phyloP scores from a whole-genome alignment of 2,113 vertebrate species.

The Cynopterus brachyotis region DNA sequence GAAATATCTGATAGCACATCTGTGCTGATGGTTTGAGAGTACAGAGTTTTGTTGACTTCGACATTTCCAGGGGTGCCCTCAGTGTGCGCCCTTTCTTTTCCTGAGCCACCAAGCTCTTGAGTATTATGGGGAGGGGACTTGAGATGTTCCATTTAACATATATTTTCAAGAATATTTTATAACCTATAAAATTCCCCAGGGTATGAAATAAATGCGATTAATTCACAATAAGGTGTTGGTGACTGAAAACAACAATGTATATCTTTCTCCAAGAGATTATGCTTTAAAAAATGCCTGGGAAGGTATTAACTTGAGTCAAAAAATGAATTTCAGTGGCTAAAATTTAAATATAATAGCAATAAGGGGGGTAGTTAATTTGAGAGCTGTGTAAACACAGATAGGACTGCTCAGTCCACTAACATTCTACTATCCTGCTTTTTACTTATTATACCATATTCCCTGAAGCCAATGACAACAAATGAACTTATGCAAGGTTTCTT shows the following conservation, averaged over 20 bases:
- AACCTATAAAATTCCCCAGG: neutral
- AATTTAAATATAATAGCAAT: neutral
- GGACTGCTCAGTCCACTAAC: neutral
- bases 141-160: neutral
- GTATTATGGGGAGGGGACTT: too few relatives aligned
- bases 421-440: neutral
- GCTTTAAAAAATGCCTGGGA: neutral
- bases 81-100: neutral
- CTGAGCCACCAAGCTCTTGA: neutral
- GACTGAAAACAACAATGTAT: neutral
- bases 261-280: neutral
- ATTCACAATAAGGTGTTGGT: neutral
- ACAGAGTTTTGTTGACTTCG: neutral
- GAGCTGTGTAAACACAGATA: neutral
- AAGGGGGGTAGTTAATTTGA: neutral
- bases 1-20: neutral
- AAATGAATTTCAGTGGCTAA: neutral
- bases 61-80: neutral
- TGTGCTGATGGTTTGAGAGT: neutral
- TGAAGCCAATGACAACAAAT: neutral
- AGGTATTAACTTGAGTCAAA: neutral
- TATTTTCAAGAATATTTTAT: slow-evolving; percentile 26
- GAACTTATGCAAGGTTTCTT: neutral
- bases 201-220: neutral
- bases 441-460: neutral